Percentiles rank a stretch among this genome's conserved stretches.
Conservation (phyloP, 1,140 invertebrate genomes). For the Brachionus paranguensis region DNA sequence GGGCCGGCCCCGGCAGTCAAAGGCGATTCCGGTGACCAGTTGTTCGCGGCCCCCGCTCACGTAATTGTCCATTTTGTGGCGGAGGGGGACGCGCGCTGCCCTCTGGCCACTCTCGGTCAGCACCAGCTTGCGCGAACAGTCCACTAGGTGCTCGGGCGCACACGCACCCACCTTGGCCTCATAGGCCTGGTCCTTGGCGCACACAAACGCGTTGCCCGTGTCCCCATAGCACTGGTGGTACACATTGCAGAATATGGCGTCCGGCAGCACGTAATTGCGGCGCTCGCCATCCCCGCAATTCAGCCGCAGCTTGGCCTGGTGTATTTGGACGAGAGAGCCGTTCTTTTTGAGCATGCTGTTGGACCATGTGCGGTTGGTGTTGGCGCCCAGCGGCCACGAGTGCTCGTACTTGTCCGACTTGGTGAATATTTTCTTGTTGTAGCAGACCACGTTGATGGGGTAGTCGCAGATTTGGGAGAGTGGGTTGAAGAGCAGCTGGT, state of each 20-base stretch:
- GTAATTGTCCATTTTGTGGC: neutral
- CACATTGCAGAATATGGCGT: conserved; percentile 34
- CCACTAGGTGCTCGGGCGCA: neutral
- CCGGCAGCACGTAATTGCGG: neutral
- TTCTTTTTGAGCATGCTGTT: neutral
- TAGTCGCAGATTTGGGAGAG: conserved; percentile 36
- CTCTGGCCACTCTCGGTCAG: neutral
- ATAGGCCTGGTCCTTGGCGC: neutral
- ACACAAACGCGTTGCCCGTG: neutral
- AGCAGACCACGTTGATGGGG: conserved; percentile 27
- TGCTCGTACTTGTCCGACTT: neutral
- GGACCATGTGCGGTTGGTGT: neutral
- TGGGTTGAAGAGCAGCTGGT: conserved; percentile 32
- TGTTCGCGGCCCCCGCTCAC: neutral
- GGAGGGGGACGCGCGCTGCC: neutral
- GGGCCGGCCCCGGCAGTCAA: neutral
- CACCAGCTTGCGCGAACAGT: neutral
- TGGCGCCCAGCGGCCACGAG: neutral
- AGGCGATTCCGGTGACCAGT: neutral
- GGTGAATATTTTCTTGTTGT: conserved; percentile 6
- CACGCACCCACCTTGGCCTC: neutral
- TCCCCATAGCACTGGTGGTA: conserved; percentile 25
- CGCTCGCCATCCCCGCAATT: neutral
- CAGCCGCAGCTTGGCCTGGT: neutral
- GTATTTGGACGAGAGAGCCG: neutral